Evolutionary conservation across 2,888 invertebrate genomes (phyloP), one percentile per base, ranked within the genome.

Genomic region (Penaeus monodon): DNA sequence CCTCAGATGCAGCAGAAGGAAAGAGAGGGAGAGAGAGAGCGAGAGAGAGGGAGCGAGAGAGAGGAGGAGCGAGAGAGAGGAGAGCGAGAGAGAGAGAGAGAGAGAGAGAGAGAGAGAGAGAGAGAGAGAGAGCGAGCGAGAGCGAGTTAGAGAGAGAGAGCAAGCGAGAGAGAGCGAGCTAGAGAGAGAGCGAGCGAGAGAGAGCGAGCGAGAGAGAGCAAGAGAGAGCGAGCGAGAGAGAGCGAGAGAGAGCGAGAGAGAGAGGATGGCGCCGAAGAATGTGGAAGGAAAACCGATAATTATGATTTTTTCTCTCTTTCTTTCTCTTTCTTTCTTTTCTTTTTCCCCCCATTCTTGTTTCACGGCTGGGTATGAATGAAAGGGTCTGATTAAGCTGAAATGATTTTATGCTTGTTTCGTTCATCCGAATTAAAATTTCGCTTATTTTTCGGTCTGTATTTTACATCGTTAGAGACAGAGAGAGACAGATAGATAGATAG

Each of bases 201-300:
- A 33, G 33, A 33, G 33, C 1, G 33, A 57, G 57, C 1, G 29
- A 73, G 29, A 29, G 29, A 27, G 76, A 33, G 38, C 6, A 6
- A 27, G 76, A 33, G 76, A 76, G 76, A 76, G 76, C 1, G 76
- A 76, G 33, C 1, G 33, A 76, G 44, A 76, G 44, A 33, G 33
- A 77, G 77, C 6, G 44, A 44, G 44, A 12, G 33, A 14, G n/a
- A n/a, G 74, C 7, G 29, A 74, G 27, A 29, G 74, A 8, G 74
- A 12, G 74, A 74, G 14, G 12, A 14, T 10, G 14, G 14, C 49
- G 12, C 10, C 0, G 49, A 14, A 49, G 14, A 14, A 49, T 12
- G 7, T 8, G 49, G 14, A 49, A 49, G 49, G 49, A 10, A 49
- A 49, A 49, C 49, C 49, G 2, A 49, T 49, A 49, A 49, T 49